Evolutionary conservation across 2,888 invertebrate species (phyloP), one percentile per base, ranked within the genome.

Genomic region (Drosophila imparisetae): DNA sequence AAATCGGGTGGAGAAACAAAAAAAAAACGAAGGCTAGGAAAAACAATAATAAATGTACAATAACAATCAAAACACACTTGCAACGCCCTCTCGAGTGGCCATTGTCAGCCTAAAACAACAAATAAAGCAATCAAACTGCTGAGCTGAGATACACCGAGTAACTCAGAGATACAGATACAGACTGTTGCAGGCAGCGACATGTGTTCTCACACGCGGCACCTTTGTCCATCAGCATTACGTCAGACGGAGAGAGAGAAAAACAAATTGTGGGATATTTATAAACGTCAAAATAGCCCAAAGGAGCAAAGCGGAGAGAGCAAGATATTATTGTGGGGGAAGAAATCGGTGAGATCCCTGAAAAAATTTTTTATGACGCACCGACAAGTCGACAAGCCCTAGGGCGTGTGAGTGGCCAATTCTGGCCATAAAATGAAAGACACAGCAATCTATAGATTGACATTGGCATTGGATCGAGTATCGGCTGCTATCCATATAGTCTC

Each of bases 211-310:
- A 74, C 63, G 89, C 83, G 86, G 86, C 83, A 78, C 87, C 87
- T 89, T 89, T 90, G 86, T 88, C 87, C 84, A 78, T 88, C 87
- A 86, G 64, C 90, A 77, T 80, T 84, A 73, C 85, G 86, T 86
- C 90, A 84, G 75, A 61, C 36, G 10, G 13, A 53, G 36, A 76
- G 55, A 61, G 27, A 60, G 13, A 78, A 80, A 75, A 75, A 80
- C 76, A 89, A 84, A 89, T 85, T 72, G 79, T 81, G 81, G 86
- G 77, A 89, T 89, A 91, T 92, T 91, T 91, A 91, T 91, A 89
- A 89, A 91, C 90, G 89, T 91, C 90, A 91, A 92, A 90, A 91
- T 90, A 88, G 78, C 63, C 75, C 73, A 85, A 53, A 69, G 72
- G 66, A 70, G 42, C 40, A 10, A 42, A 49, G n/a, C 6, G n/a